phyloP scores from a whole-genome alignment of 2,797 vertebrate genomes.

The Tadarida brasiliensis region DNA sequence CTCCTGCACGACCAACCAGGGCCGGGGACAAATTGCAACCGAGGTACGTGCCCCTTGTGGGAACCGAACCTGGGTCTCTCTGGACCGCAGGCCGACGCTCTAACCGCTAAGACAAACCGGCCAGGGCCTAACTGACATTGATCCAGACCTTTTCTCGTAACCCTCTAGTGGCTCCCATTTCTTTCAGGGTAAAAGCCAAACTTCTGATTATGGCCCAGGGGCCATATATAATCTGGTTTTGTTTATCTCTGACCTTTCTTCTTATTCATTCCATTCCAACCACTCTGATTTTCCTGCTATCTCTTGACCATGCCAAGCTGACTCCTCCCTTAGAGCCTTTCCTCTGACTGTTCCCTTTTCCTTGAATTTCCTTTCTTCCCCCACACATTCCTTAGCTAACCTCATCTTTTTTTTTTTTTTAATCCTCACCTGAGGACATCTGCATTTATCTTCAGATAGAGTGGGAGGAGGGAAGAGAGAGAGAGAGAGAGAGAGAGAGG shows the following conservation, averaged over 20 bases:
- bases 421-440: no score
- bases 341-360: background rate
- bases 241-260: background rate
- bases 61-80: no score
- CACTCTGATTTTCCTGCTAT: background rate
- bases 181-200: background rate
- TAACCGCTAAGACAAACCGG: no score
- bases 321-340: background rate
- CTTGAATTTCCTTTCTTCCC: background rate
- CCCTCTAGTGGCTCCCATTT: background rate
- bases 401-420: no score
- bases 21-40: no score
- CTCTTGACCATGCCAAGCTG: background rate
- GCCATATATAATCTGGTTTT: background rate
- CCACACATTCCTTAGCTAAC: background rate
- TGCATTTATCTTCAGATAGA: no score
- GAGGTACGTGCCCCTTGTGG: no score
- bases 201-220: background rate
- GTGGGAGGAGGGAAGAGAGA: no score
- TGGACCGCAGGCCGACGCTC: no score
- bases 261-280: background rate
- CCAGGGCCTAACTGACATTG: no score
- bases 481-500: no score
- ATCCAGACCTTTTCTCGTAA: background rate
- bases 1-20: no score